phyloP scores from a whole-genome alignment of 1,140 invertebrate species.

The Magallana ariakensis region DNA sequence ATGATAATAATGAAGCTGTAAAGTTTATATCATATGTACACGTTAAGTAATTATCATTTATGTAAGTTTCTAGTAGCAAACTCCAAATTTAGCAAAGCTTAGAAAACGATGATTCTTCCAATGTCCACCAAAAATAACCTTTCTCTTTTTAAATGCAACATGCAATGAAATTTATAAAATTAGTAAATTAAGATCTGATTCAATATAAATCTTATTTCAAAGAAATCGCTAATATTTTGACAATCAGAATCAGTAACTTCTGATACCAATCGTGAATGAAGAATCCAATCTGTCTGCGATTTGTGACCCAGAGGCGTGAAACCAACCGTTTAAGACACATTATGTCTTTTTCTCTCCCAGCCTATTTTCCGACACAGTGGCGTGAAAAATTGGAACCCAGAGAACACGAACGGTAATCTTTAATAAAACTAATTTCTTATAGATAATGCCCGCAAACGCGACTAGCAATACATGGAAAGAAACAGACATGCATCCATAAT shows the following conservation, averaged over 20 bases:
- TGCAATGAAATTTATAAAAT: no score
- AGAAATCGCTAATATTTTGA: no score
- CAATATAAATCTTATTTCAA: no score
- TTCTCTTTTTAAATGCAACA: no score
- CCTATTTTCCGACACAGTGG: conserved; percentile 56
- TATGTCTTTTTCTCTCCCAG: neutral
- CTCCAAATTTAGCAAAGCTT: no score
- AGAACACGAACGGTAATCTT: conserved; percentile 52
- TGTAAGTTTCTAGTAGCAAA: no score
- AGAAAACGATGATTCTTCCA: no score
- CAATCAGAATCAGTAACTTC: neutral
- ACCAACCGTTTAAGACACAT: conserved; percentile 3
- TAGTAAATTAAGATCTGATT: no score
- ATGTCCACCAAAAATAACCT: no score
- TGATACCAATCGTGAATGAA: neutral
- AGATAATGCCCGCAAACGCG: conserved; percentile 42
- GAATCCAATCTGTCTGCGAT: neutral
- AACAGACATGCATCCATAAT: conserved; percentile 22
- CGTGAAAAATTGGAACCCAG: conserved; percentile 58
- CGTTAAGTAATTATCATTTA: no score
- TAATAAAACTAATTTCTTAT: conserved; percentile 61
- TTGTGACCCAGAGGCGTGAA: conserved; percentile 1
- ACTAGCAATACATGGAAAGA: neutral
- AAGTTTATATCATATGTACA: no score
- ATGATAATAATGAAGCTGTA: no score